Base-by-base conservation (phyloP, 2,888 invertebrate genomes). In the Vannuccia rotundouncinata region DNA sequence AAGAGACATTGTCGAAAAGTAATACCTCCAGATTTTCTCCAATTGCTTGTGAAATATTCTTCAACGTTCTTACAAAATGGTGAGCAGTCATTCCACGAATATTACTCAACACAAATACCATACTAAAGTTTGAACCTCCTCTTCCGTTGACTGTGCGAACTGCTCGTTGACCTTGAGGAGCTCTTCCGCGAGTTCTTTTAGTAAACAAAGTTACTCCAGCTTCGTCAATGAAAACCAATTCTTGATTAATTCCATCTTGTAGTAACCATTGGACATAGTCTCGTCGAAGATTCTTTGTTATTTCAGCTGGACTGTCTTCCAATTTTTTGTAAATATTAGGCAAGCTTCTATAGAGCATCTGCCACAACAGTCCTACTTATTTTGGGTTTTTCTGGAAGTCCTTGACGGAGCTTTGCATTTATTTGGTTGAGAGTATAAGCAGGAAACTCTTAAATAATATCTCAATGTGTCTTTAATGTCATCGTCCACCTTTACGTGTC, bases 91-190 rank as follows among this genome's bases (percentile, higher is more conserved):
- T 73, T 73, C 73, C 73, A 27, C 73, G 73, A 27, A 28, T 73
- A 73, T 73, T 73, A n/a, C 27, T 22, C 27, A 73, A 22, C 27
- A n/a, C 25, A 22, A 73, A 28, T n/a, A 22, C 22, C 25, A 73
- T 22, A 73, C 27, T 73, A 59, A 59, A 13, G 59, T 59, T 59
- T 17, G 13, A 10, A 59, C 59, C 59, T 22, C 73, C 10, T 73
- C 73, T 73, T 73, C 73, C 73, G 25, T 73, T 73, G 73, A 73
- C 73, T 22, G 29, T 73, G 73, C 73, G 73, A 73, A 73, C 73
- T n/a, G 29, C 73, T 73, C 73, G 73, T 73, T 73, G 73, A 10
- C 73, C 73, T n/a, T 22, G 22, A 22, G 29, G 22, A 27, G 73
- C 5, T n/a, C 73, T n/a, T 10, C 73, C 73, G 10, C 73, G 25